phyloP scores from a whole-genome alignment of 2,797 vertebrate species.

The Pitangus sulphuratus region DNA sequence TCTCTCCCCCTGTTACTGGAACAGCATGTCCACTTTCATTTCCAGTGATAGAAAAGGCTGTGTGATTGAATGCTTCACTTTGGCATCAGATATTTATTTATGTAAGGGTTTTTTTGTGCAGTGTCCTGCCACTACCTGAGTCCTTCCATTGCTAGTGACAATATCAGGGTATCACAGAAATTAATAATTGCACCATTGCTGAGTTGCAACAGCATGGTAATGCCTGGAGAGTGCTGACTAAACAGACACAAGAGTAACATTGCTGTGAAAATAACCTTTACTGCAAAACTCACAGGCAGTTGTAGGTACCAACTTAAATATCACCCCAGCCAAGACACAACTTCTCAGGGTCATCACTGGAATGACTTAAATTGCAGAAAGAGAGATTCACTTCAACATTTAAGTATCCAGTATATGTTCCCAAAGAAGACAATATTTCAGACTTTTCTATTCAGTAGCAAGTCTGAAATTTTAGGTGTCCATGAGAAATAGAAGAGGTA shows the following conservation, averaged over 20 bases:
- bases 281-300: neutral
- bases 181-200: neutral
- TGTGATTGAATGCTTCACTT: neutral
- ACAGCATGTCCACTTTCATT: neutral
- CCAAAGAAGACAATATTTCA: neutral
- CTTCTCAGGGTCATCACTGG: neutral
- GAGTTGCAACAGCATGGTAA: neutral
- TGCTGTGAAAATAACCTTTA: neutral
- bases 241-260: neutral
- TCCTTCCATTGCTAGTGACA: neutral
- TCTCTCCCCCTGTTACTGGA: neutral
- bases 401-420: neutral
- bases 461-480: neutral
- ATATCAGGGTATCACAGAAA: neutral
- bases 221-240: neutral
- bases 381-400: neutral
- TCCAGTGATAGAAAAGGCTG: neutral
- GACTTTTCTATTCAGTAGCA: neutral
- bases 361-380: neutral
- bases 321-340: neutral
- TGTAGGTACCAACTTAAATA: neutral
- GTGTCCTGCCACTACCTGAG: neutral
- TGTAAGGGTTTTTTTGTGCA: neutral
- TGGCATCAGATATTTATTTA: neutral
- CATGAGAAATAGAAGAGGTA: neutral